A percentile compares a stretch with the other conserved stretches of the same genome.
phyloP scores from a whole-genome alignment of 1,140 invertebrate species.

The Euschistus heros region DNA sequence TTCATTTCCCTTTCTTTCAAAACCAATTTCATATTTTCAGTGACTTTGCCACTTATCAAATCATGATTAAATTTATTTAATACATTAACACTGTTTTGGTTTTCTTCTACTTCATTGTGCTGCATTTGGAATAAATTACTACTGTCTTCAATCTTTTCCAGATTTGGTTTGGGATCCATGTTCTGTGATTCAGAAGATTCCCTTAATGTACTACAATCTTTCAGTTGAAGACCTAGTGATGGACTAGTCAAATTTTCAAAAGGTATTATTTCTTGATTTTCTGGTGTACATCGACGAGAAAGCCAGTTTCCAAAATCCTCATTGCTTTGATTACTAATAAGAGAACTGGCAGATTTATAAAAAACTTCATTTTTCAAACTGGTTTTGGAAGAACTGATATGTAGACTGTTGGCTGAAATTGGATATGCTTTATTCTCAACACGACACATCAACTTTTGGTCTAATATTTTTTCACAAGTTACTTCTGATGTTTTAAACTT shows the following conservation, averaged over 20 bases:
- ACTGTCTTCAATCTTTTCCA: too few relatives aligned
- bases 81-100: too few relatives aligned
- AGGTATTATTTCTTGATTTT: neutral
- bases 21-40: too few relatives aligned
- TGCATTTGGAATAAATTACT: too few relatives aligned
- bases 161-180: too few relatives aligned
- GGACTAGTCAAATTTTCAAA: conserved; percentile 3
- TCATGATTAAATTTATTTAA: too few relatives aligned
- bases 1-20: too few relatives aligned
- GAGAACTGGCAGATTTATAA: conserved; percentile 4
- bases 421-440: neutral
- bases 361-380: neutral
- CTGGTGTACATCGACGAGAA: neutral
- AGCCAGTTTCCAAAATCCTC: neutral
- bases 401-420: neutral
- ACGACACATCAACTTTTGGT: neutral
- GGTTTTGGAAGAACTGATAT: neutral
- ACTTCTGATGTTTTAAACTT: conserved; percentile 7
- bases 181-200: too few relatives aligned
- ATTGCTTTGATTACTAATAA: neutral
- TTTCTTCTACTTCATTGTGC: too few relatives aligned
- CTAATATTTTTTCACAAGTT: neutral
- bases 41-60: too few relatives aligned
- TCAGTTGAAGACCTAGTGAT: neutral
- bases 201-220: neutral